These are phyloP conservation scores for Ia io DNA, from an alignment of 2,113 vertebrate genomes.

Conservation along the genomic window DNA sequence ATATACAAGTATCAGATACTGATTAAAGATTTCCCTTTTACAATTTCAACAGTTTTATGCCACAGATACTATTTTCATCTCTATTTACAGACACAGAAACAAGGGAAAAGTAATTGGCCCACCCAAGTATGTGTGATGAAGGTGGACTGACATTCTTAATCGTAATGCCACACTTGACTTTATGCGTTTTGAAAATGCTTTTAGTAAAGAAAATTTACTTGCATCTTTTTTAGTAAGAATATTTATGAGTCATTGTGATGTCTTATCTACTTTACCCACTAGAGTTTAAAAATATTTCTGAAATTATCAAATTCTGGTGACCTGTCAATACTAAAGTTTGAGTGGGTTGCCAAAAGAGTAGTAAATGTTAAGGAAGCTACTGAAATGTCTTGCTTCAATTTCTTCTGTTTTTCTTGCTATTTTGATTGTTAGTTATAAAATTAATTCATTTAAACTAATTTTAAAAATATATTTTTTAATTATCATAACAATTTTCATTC, in stretches of 20 bases:
- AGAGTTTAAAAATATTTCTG: background rate
- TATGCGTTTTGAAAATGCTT: background rate
- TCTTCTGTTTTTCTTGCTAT: background rate
- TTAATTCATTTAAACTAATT: background rate
- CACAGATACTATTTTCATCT: background rate
- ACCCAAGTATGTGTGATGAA: accelerated
- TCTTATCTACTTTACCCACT: background rate
- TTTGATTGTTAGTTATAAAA: constrained; percentile 9
- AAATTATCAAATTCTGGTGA: background rate
- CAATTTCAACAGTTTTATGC: background rate
- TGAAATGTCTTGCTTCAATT: background rate
- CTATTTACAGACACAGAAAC: background rate
- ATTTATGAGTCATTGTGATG: background rate
- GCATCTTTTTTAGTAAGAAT: background rate
- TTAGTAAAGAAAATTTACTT: background rate
- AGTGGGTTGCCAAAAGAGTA: background rate
- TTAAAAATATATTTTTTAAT: background rate
- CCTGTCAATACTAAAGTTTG: background rate
- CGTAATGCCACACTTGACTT: background rate
- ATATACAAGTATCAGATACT: background rate
- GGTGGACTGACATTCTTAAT: background rate
- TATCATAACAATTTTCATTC: background rate
- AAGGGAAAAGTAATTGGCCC: background rate
- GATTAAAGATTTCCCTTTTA: background rate
- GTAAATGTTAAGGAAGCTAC: background rate